A percentile compares a stretch with the other conserved stretches of the same genome.
Evolutionary conservation across 1,140 invertebrate genomes (phyloP).

Genomic region (Holotrichia oblita): DNA sequence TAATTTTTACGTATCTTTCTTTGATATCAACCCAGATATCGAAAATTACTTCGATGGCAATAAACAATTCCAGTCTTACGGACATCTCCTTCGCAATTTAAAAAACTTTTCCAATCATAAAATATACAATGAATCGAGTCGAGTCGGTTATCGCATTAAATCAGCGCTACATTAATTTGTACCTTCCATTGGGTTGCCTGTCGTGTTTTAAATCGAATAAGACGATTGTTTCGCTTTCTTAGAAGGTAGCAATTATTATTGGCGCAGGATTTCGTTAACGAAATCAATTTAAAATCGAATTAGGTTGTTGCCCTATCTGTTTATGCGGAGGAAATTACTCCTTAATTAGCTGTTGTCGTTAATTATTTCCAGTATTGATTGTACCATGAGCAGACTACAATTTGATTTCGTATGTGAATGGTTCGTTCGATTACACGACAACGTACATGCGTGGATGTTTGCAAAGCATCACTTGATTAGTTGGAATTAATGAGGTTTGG

Average conservation of each 20-base stretch:
- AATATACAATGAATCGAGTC: too few species aligned
- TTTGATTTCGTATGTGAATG: neutral
- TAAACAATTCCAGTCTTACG: too few species aligned
- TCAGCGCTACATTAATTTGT: too few species aligned
- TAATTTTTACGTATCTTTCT: too few species aligned
- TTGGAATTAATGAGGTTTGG: neutral
- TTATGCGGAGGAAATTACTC: neutral
- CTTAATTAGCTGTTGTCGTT: neutral
- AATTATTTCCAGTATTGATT: slow-evolving; percentile 3
- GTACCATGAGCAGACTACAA: neutral
- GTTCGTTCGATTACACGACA: neutral
- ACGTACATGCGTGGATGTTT: neutral
- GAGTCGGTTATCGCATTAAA: too few species aligned
- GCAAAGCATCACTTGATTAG: neutral
- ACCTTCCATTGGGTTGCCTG: too few species aligned
- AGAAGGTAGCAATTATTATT: neutral
- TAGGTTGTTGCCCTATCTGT: neutral
- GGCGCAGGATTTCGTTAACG: neutral
- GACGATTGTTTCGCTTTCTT: neutral
- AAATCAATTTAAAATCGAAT: slow-evolving; percentile 16
- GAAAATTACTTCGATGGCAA: too few species aligned
- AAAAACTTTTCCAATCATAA: too few species aligned
- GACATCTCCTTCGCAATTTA: too few species aligned
- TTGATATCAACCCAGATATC: too few species aligned
- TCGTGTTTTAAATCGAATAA: neutral